These are phyloP conservation scores for Augochlora pura DNA, from an alignment of 1,140 invertebrate species.

Conservation along the genomic window DNA sequence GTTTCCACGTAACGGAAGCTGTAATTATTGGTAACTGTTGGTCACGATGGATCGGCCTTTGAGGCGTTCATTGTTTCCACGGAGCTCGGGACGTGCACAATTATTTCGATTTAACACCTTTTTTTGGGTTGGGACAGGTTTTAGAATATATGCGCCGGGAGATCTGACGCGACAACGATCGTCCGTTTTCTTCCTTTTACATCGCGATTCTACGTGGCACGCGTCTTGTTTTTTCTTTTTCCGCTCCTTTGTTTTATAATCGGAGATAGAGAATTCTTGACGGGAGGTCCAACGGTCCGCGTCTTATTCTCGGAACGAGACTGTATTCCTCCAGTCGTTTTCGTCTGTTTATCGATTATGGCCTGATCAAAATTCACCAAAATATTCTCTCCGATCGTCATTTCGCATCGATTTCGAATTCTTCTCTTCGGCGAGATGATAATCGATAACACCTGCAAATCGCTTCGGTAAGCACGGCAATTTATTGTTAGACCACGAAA, in stretches of 20 bases:
- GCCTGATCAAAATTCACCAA: constrained; percentile 48
- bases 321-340: constrained; percentile 33
- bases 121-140: constrained; percentile 21
- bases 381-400: constrained; percentile 22
- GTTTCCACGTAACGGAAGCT: too few species aligned
- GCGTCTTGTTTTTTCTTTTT: constrained; percentile 2
- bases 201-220: not conserved
- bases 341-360: constrained; percentile 53
- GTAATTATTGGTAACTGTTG: not conserved
- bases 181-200: not conserved
- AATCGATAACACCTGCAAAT: not conserved
- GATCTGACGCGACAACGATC: constrained; percentile 40
- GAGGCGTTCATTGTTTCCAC: not conserved
- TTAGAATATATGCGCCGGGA: constrained; percentile 1
- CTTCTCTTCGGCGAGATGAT: not conserved
- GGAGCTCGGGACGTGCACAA: not conserved
- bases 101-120: constrained; percentile 20
- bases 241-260: constrained; percentile 42
- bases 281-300: constrained; percentile 52
- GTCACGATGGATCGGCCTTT: not conserved
- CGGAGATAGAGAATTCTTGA: constrained; percentile 58
- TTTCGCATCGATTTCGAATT: constrained; percentile 23
- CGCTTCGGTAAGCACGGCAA: not conserved
- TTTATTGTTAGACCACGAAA: not conserved
- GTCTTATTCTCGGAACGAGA: constrained; percentile 62